Percentiles rank a stretch among this genome's conserved stretches.
Evolutionary conservation across 2,888 invertebrate species (phyloP).

Genomic region (Crossocerus cetratus): DNA sequence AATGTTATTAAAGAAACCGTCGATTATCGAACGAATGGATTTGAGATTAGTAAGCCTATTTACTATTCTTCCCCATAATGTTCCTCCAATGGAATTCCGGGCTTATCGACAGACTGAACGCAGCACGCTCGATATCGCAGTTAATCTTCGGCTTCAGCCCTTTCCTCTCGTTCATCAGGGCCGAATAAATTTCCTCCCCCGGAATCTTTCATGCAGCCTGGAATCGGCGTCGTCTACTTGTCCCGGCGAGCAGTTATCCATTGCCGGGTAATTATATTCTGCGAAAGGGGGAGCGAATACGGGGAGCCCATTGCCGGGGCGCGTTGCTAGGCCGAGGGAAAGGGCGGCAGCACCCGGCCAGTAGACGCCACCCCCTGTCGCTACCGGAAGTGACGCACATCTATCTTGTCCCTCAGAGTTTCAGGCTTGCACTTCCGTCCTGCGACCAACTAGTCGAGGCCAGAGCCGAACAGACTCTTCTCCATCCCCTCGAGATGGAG

Average conservation of each 20-base stretch:
- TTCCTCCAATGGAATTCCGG: too few species aligned
- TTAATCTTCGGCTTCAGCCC: constrained; percentile 19
- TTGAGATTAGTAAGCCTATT: too few species aligned
- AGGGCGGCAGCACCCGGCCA: constrained; percentile 65
- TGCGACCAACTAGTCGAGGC: background rate
- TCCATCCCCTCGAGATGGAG: constrained; percentile 1
- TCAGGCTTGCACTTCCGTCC: constrained; percentile 72
- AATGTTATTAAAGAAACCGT: too few species aligned
- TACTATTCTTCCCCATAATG: too few species aligned
- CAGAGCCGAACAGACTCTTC: background rate
- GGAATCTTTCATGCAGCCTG: constrained; percentile 19
- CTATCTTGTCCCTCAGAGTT: constrained; percentile 72
- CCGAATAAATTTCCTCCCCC: constrained; percentile 46
- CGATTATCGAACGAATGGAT: too few species aligned
- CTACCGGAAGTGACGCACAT: constrained; percentile 77
- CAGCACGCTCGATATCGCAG: too few species aligned
- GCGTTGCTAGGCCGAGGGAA: constrained; percentile 45
- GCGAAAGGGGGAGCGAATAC: constrained; percentile 62
- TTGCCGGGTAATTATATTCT: constrained; percentile 72
- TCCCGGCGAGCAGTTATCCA: background rate
- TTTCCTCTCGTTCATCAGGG: constrained; percentile 44
- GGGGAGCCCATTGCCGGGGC: background rate
- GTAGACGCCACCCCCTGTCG: constrained; percentile 76
- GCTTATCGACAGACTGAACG: too few species aligned
- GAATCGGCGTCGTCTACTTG: constrained; percentile 7